Conservation (phyloP, 2,113 vertebrate genomes). For the Ciconia stormi region DNA sequence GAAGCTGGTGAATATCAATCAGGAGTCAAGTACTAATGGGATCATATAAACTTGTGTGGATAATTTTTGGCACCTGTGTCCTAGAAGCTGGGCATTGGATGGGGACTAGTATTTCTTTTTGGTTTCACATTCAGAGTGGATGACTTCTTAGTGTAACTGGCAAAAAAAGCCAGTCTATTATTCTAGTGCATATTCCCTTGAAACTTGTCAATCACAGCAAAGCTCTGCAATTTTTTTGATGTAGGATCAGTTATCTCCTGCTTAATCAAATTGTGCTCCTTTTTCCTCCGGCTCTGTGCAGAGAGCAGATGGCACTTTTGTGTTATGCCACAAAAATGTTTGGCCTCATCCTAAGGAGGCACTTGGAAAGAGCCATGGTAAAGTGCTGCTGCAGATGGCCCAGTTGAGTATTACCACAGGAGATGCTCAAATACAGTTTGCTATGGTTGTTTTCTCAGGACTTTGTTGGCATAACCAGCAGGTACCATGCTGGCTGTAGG, state of each 20-base stretch:
- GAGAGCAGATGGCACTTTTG: conserved; percentile 4
- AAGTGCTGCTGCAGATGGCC: conserved; percentile 9
- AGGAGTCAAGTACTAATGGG: background rate
- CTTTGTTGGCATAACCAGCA: background rate
- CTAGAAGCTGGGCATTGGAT: background rate
- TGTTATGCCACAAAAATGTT: background rate
- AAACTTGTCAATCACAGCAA: background rate
- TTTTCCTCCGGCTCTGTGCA: background rate
- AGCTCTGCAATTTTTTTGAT: background rate
- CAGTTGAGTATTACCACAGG: background rate
- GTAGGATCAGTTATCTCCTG: background rate
- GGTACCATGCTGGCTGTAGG: background rate
- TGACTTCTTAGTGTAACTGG: background rate
- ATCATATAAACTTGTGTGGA: background rate
- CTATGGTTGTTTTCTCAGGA: background rate
- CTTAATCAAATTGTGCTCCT: background rate
- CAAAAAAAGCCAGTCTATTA: background rate
- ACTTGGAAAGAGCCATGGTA: background rate
- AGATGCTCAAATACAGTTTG: background rate
- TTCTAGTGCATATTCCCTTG: background rate
- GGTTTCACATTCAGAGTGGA: background rate
- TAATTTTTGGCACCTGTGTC: background rate
- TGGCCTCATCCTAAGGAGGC: background rate
- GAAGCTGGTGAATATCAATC: background rate
- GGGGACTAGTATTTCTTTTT: background rate